Percentiles rank a stretch among this genome's conserved stretches.
These are phyloP conservation scores for Erebia aethiops DNA, from an alignment of 2,888 invertebrate genomes.

Conservation along the genomic window DNA sequence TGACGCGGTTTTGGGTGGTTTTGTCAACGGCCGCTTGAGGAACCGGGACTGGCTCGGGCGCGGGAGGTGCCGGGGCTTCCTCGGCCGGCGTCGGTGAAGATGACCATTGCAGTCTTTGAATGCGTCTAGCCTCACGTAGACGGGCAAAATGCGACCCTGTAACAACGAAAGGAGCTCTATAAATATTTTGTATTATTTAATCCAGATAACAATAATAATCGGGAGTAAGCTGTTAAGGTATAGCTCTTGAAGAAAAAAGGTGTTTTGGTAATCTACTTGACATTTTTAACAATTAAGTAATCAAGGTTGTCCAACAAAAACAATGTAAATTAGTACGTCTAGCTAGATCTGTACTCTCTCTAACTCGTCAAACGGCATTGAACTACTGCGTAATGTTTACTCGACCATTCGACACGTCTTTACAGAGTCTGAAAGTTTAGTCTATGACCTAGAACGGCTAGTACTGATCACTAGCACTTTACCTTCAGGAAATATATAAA, in stretches of 20 bases:
- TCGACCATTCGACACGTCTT: not conserved
- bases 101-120: slow-evolving; percentile 60
- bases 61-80: slow-evolving; percentile 45
- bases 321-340: not conserved
- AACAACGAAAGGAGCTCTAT: slow-evolving; percentile 46
- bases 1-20: slow-evolving; percentile 69
- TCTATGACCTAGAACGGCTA: slow-evolving; percentile 9
- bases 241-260: not conserved
- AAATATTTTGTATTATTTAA: not conserved
- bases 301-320: slow-evolving; percentile 5
- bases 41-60: slow-evolving; percentile 10
- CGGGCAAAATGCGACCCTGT: slow-evolving; percentile 65
- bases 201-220: too few species aligned
- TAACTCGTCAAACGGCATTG: not conserved
- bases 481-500: too few species aligned
- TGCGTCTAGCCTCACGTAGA: slow-evolving; percentile 66
- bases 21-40: slow-evolving; percentile 53
- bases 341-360: slow-evolving; percentile 1
- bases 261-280: not conserved
- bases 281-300: not conserved
- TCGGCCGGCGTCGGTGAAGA: slow-evolving; percentile 47
- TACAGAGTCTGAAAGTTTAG: not conserved
- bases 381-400: not conserved
- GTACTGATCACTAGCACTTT: not conserved
- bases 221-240: too few species aligned